Conservation (phyloP, 2,888 invertebrate species). For the Meteorus cinctellus region DNA sequence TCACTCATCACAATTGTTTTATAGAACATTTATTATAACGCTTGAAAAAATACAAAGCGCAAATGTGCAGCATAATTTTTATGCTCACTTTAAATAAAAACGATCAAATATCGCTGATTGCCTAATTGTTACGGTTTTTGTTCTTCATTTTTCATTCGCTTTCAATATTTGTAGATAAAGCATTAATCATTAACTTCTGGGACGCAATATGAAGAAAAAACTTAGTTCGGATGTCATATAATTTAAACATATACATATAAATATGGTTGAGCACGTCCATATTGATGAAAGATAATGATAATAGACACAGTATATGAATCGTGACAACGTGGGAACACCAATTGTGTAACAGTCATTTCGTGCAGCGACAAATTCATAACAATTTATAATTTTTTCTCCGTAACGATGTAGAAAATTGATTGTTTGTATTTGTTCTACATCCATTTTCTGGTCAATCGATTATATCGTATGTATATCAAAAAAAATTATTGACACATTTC, state of each 20-base stretch:
- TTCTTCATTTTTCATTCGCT: neutral
- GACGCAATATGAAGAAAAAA: constrained; percentile 9
- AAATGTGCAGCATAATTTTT: neutral
- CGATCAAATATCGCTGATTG: neutral
- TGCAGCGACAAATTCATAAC: constrained; percentile 33
- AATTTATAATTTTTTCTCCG: constrained; percentile 6
- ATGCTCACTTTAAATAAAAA: neutral
- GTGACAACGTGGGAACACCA: constrained; percentile 10
- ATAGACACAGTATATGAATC: constrained; percentile 9
- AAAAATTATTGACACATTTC: neutral
- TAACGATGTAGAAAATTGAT: neutral
- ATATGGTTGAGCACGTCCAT: constrained; percentile 22
- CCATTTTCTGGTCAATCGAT: constrained; percentile 6
- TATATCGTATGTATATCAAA: neutral
- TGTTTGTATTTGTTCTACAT: neutral
- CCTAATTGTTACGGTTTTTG: neutral
- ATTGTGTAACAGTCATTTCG: constrained; percentile 30
- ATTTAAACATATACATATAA: constrained; percentile 11
- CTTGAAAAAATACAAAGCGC: neutral
- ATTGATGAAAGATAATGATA: constrained; percentile 14
- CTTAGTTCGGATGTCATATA: neutral
- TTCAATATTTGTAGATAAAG: neutral
- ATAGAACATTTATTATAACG: neutral
- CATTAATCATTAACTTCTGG: constrained; percentile 16
- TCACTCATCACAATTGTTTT: constrained; percentile 8